Percentiles rank a stretch among this genome's conserved stretches.
phyloP scores from a whole-genome alignment of 2,888 invertebrate species.

The Leucania comma region DNA sequence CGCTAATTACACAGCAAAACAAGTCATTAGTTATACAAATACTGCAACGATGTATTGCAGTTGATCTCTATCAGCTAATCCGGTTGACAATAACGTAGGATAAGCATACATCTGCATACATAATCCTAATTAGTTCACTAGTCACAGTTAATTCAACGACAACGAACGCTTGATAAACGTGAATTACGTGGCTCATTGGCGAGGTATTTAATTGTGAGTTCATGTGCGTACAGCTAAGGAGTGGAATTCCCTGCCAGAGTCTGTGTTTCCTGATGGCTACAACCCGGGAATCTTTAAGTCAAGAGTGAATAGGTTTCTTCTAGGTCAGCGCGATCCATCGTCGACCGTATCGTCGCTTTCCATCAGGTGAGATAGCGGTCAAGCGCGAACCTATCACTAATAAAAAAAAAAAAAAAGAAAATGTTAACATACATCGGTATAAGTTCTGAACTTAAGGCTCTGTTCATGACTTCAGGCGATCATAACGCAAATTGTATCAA shows the following conservation, averaged over 20 bases:
- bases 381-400: too few relatives aligned
- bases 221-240: too few relatives aligned
- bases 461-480: neutral
- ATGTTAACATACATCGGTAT: constrained; percentile 13
- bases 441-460: neutral
- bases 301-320: too few relatives aligned
- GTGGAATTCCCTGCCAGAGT: too few relatives aligned
- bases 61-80: constrained; percentile 5
- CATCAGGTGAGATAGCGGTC: too few relatives aligned
- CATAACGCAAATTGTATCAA: neutral
- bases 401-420: too few relatives aligned
- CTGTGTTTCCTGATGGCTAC: too few relatives aligned
- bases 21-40: neutral
- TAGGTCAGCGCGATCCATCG: too few relatives aligned
- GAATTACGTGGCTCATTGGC: neutral
- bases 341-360: too few relatives aligned
- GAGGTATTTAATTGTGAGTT: constrained; percentile 17
- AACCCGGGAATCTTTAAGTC: too few relatives aligned
- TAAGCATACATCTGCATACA: constrained; percentile 20
- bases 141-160: constrained; percentile 25
- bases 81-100: constrained; percentile 14
- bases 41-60: constrained; percentile 5
- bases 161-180: constrained; percentile 9
- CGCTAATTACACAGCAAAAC: neutral
- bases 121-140: constrained; percentile 39